phyloP scores from a whole-genome alignment of 1,140 invertebrate species.

The Trachymyrmex cornetzi region DNA sequence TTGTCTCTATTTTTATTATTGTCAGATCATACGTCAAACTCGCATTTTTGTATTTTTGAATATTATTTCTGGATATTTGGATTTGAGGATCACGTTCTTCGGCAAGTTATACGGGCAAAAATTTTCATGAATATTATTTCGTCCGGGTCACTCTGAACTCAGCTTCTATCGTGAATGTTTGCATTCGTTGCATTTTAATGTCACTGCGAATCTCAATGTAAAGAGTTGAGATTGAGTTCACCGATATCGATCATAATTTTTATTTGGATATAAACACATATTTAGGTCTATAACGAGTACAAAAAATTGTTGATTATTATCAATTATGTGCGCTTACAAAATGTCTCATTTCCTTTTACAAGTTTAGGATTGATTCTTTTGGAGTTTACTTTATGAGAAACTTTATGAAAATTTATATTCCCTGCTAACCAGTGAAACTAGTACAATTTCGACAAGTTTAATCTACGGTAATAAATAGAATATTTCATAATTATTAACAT shows the following conservation, averaged over 20 bases:
- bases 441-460: neutral
- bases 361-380: conserved; percentile 2
- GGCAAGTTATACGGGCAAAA: conserved; percentile 8
- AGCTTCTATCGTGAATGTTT: conserved; percentile 32
- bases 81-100: conserved; percentile 9
- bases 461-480: neutral
- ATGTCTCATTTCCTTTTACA: neutral
- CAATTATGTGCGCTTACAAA: conserved; percentile 4
- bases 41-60: conserved; percentile 9
- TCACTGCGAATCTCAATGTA: conserved; percentile 39
- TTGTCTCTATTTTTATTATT: conserved; percentile 28
- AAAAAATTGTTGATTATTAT: conserved; percentile 32
- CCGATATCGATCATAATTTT: conserved; percentile 55
- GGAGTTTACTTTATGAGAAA: neutral
- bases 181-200: conserved; percentile 63
- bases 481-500: neutral
- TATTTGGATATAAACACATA: conserved; percentile 45
- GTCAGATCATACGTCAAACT: neutral
- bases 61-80: conserved; percentile 26
- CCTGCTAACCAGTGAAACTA: neutral
- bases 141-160: conserved; percentile 1
- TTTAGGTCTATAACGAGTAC: conserved; percentile 38
- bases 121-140: conserved; percentile 61
- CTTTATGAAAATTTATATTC: neutral
- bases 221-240: conserved; percentile 48